Evolutionary conservation across 53 echinoderm and acorn worm species (phyloP).

Genomic region (Crossaster papposus): DNA sequence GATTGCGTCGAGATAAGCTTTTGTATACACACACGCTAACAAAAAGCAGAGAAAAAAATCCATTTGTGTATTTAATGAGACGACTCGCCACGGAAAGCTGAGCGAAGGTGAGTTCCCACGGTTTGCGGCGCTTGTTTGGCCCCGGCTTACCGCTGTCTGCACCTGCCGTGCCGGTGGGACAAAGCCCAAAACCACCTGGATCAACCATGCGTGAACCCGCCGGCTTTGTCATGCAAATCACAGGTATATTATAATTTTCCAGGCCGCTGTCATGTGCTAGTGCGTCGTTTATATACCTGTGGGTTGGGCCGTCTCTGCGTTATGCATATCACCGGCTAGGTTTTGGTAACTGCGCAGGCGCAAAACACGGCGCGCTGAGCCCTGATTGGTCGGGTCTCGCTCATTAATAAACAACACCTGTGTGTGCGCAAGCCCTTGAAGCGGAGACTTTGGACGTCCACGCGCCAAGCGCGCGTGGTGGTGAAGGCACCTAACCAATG

Average conservation of each 20-base stretch:
- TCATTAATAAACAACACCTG: constrained; percentile 51
- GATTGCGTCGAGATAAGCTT: constrained; percentile 44
- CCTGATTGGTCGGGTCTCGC: constrained; percentile 5
- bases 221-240: constrained; percentile 44
- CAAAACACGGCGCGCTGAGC: background rate
- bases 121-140: constrained; percentile 42
- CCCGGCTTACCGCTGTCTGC: constrained; percentile 42
- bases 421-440: background rate
- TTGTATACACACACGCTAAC: constrained; percentile 34
- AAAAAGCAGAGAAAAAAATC: constrained; percentile 1
- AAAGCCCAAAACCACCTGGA: constrained; percentile 45
- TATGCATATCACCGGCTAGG: background rate
- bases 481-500: background rate
- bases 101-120: constrained; percentile 60
- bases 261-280: background rate
- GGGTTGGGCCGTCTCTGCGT: too few species aligned
- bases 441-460: constrained; percentile 2
- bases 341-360: background rate
- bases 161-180: constrained; percentile 18
- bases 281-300: background rate
- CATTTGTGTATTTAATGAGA: constrained; percentile 52
- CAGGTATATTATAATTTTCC: constrained; percentile 18
- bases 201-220: constrained; percentile 25
- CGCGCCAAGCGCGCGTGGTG: constrained; percentile 56
- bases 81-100: constrained; percentile 53